Evolutionary conservation across 2,797 vertebrate species (phyloP), one percentile per base, ranked within the genome.

Genomic region (Podargus strigoides): DNA sequence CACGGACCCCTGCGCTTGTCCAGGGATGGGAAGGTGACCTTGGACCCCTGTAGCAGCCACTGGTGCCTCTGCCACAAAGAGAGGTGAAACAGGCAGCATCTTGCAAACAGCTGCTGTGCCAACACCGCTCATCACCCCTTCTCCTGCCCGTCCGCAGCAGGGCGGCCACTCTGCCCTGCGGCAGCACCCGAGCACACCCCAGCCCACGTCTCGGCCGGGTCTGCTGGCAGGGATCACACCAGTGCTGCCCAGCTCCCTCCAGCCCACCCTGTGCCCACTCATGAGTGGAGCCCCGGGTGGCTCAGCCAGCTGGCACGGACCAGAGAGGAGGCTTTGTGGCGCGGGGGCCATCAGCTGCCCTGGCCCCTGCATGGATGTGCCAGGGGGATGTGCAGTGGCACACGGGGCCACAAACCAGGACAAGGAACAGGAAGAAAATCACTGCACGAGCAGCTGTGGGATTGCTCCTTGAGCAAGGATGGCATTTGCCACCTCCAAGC

Each of bases 141-240:
- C 53, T 52, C 56, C 62, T 28, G 9, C 34, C 62, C 3, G 0
- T 28, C 26, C 17, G n/a, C 30, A 19, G 3, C 37, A 14, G 14
- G 20, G 50, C 0, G 2, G 41, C 32, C n/a, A 6, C 5, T 0
- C 47, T 70, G 66, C 14, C 10, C 24, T 2, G 1, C 0, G 1
- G 6, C 2, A 0, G 24, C 21, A 32, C 34, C 34, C 11, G 0
- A 42, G 62, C n/a, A 24, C 6, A 2, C 3, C 41, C 62, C 53
- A 19, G 36, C 4, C 36, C n/a, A 3, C 0, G 0, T 21, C n/a
- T 30, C 1, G 0, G 27, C 32, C 23, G 12, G 13, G 55, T 37
- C 81, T 59, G 28, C 42, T 37, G 74, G 55, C 41, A 39, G 32
- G 3, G 36, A 6, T 28, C 4, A 2, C 36, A 12, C 3, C 2